Conservation (phyloP, 2,113 vertebrate genomes). For the Butorides virescens region DNA sequence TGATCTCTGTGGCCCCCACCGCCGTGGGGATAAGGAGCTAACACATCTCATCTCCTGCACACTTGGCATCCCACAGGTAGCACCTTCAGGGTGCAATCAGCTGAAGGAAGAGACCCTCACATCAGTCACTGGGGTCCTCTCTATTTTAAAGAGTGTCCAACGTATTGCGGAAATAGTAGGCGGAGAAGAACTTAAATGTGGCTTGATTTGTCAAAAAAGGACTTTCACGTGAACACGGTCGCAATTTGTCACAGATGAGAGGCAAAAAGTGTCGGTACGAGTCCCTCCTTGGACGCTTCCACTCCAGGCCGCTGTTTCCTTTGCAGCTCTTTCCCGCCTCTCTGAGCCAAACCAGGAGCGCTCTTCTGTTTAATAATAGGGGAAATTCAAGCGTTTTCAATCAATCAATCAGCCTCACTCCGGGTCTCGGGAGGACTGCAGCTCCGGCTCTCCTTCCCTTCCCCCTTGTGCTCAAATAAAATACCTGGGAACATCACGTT, state of each 20-base stretch:
- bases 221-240: accelerated
- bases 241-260: not conserved
- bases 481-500: not conserved
- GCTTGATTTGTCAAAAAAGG: not conserved
- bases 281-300: not conserved
- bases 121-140: not conserved
- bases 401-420: not conserved
- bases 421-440: not conserved
- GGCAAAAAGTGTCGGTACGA: not conserved
- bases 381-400: slow-evolving; percentile 28
- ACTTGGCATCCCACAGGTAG: not conserved
- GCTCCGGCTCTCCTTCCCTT: not conserved
- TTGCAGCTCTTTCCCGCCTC: not conserved
- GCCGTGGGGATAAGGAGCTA: not conserved
- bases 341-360: not conserved
- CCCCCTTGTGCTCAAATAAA: not conserved
- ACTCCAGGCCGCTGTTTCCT: not conserved
- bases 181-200: not conserved
- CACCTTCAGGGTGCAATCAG: not conserved
- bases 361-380: not conserved
- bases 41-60: not conserved
- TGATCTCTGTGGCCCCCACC: not conserved
- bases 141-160: accelerated
- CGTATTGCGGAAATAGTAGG: not conserved
- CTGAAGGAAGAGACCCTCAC: not conserved